Conservation (phyloP, 2,113 vertebrate species). For the Clarias magur region DNA sequence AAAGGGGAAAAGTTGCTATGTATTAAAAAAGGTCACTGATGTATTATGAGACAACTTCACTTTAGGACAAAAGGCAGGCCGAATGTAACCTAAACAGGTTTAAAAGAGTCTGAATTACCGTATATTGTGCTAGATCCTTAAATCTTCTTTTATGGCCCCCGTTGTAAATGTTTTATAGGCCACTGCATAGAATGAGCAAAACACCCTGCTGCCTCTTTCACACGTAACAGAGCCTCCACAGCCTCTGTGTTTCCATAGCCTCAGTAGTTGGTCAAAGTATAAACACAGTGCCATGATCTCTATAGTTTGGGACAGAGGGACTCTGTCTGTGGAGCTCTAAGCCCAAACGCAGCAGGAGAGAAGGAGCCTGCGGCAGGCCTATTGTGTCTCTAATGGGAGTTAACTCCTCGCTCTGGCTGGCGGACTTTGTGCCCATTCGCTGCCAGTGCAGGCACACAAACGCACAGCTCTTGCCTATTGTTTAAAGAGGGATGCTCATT, state of each 20-base stretch:
- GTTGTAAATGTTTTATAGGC: slow-evolving; percentile 47
- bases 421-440: slow-evolving; percentile 44
- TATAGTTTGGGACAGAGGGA: slow-evolving; percentile 37
- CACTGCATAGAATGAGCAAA: slow-evolving; percentile 36
- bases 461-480: slow-evolving; percentile 47
- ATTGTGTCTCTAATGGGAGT: slow-evolving; percentile 63
- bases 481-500: slow-evolving; percentile 56
- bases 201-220: slow-evolving; percentile 48
- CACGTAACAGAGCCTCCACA: slow-evolving; percentile 13
- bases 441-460: slow-evolving; percentile 33
- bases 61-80: slow-evolving; percentile 31
- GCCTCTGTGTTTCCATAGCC: slow-evolving; percentile 40
- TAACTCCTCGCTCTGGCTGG: slow-evolving; percentile 54
- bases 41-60: slow-evolving; percentile 13
- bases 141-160: slow-evolving; percentile 45
- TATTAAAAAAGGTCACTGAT: slow-evolving; percentile 2
- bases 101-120: slow-evolving; percentile 43
- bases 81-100: slow-evolving; percentile 21
- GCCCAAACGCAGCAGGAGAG: slow-evolving; percentile 40
- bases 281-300: slow-evolving; percentile 29
- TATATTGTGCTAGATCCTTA: slow-evolving; percentile 36
- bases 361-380: slow-evolving; percentile 37
- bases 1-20: slow-evolving; percentile 14
- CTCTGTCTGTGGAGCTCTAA: slow-evolving; percentile 36
- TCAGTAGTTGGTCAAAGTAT: slow-evolving; percentile 32